Evolutionary conservation across 2,888 invertebrate species (phyloP), one percentile per base, ranked within the genome.

Genomic region (Drosophila lutescens): DNA sequence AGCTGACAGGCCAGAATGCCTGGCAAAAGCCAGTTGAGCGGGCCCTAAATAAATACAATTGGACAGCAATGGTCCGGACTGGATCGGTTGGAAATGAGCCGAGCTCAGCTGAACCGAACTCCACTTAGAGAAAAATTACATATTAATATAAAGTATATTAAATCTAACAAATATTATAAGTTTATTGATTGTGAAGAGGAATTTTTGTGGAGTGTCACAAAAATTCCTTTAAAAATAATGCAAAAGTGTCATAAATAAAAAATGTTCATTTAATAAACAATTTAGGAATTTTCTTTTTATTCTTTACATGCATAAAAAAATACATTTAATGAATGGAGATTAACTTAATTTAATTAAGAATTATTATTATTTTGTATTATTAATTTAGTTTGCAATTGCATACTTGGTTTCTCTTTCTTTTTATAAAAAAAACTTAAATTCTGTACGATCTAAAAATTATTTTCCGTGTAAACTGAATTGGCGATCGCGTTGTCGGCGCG

Each of bases 21-120:
- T 44, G 50, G 30, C 71, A 40, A 46, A 44, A 50, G 53, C 34
- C 58, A 46, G 61, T 61, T 63, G 50, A 78, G 71, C 40, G 65
- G 61, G 56, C 49, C 47, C 40, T 63, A 86, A 78, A 82, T 89
- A 85, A 88, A 89, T 85, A 88, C 86, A 82, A 87, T 86, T 89
- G 89, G 88, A 82, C 88, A 88, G 85, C 80, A 87, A 84, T 88
- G 84, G 76, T 60, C 69, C 32, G 66, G 69, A 69, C 69, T 38
- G 61, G 58, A 51, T 65, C 61, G 58, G 59, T 51, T 13, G 47
- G 50, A 50, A 70, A 43, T 57, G 70, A 66, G 67, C 44, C 44
- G 26, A 40, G 50, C 61, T 78, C 59, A 71, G 67, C 50, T 63
- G 56, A 12, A 49, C 38, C 34, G 23, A 17, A 41, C 4, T 49